These are phyloP conservation scores for Lepidurus packardi DNA, from an alignment of 1,140 invertebrate species.

Conservation along the genomic window DNA sequence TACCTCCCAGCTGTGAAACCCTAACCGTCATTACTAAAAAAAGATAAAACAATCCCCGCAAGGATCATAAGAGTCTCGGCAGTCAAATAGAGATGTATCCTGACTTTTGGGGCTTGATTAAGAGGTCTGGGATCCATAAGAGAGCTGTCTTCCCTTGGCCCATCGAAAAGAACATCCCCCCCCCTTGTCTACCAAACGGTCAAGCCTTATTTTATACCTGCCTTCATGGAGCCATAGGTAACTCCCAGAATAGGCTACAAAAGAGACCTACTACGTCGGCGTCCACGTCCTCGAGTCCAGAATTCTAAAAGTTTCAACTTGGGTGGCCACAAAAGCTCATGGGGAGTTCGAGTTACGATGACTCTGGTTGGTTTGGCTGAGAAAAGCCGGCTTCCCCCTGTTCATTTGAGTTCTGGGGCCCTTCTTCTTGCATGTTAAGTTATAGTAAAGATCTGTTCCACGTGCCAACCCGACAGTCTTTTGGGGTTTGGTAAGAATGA, in stretches of 20 bases:
- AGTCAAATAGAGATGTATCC: background rate
- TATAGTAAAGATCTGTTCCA: background rate
- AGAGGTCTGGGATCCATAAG: slow-evolving; percentile 11
- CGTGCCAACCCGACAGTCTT: background rate
- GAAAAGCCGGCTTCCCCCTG: background rate
- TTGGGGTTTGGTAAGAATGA: background rate
- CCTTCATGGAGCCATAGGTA: background rate
- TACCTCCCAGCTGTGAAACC: background rate
- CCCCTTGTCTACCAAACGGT: background rate
- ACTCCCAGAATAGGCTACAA: background rate
- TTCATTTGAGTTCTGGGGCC: slow-evolving; percentile 14
- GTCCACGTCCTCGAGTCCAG: background rate
- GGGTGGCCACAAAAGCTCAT: background rate
- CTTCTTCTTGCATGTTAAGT: background rate
- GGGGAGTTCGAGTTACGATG: background rate
- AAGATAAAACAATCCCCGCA: background rate
- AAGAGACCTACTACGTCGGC: background rate
- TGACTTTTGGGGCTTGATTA: slow-evolving; percentile 4
- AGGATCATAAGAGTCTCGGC: background rate
- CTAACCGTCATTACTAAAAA: background rate
- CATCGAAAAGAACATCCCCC: background rate
- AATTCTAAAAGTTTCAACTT: background rate
- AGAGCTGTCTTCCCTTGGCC: background rate
- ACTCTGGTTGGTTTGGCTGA: slow-evolving; percentile 1
- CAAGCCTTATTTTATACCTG: slow-evolving; percentile 4